A percentile compares a stretch with the other conserved stretches of the same genome.
These are phyloP conservation scores for Exocentrus adspersus DNA, from an alignment of 2,888 invertebrate genomes.

Conservation along the genomic window DNA sequence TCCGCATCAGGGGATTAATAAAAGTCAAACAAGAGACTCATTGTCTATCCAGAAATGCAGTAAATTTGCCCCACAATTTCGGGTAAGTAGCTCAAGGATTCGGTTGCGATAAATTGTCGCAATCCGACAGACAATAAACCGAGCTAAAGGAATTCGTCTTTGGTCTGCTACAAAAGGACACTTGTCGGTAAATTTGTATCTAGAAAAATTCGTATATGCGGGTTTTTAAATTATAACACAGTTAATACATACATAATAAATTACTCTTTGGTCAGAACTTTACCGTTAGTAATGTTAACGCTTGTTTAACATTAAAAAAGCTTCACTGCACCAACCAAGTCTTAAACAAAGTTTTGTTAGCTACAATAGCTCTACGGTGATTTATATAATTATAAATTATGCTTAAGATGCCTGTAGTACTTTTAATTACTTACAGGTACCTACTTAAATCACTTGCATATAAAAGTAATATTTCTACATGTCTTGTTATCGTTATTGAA, in stretches of 20 bases:
- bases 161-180: background rate
- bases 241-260: no score
- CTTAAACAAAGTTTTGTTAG: background rate
- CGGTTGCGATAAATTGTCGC: slow-evolving; percentile 6
- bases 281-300: background rate
- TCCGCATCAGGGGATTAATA: background rate
- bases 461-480: background rate
- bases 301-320: no score
- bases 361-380: background rate
- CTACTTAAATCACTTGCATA: background rate
- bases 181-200: no score
- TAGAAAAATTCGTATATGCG: no score
- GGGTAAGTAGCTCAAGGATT: background rate
- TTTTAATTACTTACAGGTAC: background rate
- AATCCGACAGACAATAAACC: background rate
- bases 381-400: background rate
- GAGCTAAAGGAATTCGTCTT: background rate
- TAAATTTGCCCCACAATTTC: background rate
- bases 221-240: no score
- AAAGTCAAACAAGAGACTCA: background rate
- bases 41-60: background rate
- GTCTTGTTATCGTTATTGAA: background rate
- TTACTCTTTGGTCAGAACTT: background rate
- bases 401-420: background rate
- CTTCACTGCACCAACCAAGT: background rate